Base-by-base conservation (phyloP, 2,113 vertebrate species). In the Tringa solitaria region DNA sequence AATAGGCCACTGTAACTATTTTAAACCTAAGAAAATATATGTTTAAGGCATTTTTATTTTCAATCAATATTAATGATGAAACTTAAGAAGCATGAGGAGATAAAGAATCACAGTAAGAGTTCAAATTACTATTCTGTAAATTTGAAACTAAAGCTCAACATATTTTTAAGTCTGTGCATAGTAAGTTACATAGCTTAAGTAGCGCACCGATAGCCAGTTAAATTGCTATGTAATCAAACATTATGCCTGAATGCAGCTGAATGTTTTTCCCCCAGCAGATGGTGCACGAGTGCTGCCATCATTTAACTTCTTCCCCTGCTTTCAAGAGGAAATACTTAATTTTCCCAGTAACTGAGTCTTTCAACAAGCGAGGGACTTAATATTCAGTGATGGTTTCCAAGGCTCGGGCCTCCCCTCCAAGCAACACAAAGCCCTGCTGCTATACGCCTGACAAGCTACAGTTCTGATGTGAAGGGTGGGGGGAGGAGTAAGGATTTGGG, bases 191-290 rank as follows among this genome's bases (percentile, higher is more conserved):
- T 18, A 30, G 33, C 45, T 37, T 4, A 22, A 18, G 65, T 19
- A 20, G 26, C 1, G 53, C 65, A 30, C 32, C 0, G 4, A 5
- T 0, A 48, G 82, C n/a, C 37, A 12, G 56, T 4, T 27, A 33
- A 37, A 39, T 20, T 12, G 45, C n/a, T 13, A 2, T 3, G 35
- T 4, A 37, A 56, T 4, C 57, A 1, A 22, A 35, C 28, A 59
- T 3, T 1, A 51, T 3, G 53, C 75, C 81, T 41, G 69, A 19
- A 41, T 14, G 63, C 59, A 10, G 68, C 41, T 12, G 13, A 22
- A 7, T 32, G 50, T 30, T 76, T 32, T 87, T 64, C 26, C 43
- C 73, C 98, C 98, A 97, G 96, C 10, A 98, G 98, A 95, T 97
- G 98, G 98, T 89, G 97, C 92, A 81, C n/a, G 60, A 97, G 91